These are phyloP conservation scores for Samia ricini DNA, from an alignment of 1,140 invertebrate species.

Conservation along the genomic window DNA sequence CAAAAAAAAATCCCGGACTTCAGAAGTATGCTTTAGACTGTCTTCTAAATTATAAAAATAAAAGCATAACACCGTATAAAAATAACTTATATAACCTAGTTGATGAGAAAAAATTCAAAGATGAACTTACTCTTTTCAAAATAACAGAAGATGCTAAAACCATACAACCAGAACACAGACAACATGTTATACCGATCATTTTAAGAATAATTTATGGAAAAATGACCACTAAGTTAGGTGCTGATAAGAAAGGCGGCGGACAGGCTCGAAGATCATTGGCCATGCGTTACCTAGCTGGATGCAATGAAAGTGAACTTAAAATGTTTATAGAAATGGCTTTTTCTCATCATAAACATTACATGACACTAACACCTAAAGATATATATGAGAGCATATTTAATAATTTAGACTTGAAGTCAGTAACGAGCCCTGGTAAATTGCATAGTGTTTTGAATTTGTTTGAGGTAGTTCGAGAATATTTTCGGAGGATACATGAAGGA, in stretches of 20 bases:
- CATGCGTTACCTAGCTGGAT: conserved; percentile 90
- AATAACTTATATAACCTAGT: conserved; percentile 87
- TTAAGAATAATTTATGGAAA: conserved; percentile 94
- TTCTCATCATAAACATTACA: conserved; percentile 82
- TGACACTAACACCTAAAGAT: conserved; percentile 73
- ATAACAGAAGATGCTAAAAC: conserved; percentile 83
- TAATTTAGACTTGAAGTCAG: conserved; percentile 79
- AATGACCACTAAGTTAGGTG: conserved; percentile 88
- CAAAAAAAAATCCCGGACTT: conserved; percentile 86
- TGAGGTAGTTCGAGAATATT: conserved; percentile 89
- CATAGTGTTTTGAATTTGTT: conserved; percentile 88
- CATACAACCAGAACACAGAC: conserved; percentile 85
- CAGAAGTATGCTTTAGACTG: conserved; percentile 93
- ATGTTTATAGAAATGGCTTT: conserved; percentile 92
- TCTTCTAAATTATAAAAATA: conserved; percentile 89
- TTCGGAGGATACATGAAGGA: conserved; percentile 86
- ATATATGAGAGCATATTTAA: conserved; percentile 71
- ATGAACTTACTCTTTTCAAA: conserved; percentile 88
- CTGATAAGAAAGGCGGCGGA: conserved; percentile 84
- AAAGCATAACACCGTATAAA: conserved; percentile 86
- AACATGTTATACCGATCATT: conserved; percentile 87
- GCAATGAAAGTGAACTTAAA: conserved; percentile 86
- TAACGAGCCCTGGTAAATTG: conserved; percentile 85
- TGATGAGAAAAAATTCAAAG: conserved; percentile 92
- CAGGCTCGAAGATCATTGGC: conserved; percentile 86